Percentiles rank a stretch among this genome's conserved stretches.
Conservation (phyloP, 2,888 invertebrate species). For the Dione vanillae region DNA sequence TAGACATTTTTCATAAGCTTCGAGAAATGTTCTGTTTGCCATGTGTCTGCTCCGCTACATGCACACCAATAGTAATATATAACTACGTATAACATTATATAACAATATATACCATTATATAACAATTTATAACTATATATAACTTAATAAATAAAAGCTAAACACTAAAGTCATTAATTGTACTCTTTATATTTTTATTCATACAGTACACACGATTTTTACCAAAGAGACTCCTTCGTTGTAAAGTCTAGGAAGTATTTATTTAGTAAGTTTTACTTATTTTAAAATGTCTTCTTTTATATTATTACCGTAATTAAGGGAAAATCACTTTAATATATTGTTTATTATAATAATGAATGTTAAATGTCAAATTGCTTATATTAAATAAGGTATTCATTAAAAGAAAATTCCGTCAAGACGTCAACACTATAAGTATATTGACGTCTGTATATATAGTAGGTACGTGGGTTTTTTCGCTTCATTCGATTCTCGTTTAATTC, state of each 20-base stretch:
- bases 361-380: neutral
- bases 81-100: too few relatives aligned
- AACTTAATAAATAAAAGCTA: neutral
- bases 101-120: too few relatives aligned
- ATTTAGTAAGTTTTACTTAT: neutral
- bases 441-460: too few relatives aligned
- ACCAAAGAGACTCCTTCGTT: neutral
- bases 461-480: too few relatives aligned
- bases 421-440: too few relatives aligned
- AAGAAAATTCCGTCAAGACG: neutral
- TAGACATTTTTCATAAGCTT: slow-evolving; percentile 37
- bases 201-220: neutral
- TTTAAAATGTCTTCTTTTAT: neutral
- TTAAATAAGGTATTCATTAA: neutral
- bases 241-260: slow-evolving; percentile 1
- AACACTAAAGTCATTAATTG: neutral
- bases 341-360: neutral
- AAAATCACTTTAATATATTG: neutral
- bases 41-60: slow-evolving; percentile 1
- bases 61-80: neutral
- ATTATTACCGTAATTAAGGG: neutral
- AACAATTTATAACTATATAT: neutral
- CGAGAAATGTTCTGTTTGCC: slow-evolving; percentile 20
- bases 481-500: too few relatives aligned
- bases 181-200: neutral